Base-by-base conservation (phyloP, 2,113 vertebrate genomes). In the Sylvilagus bachmani region DNA sequence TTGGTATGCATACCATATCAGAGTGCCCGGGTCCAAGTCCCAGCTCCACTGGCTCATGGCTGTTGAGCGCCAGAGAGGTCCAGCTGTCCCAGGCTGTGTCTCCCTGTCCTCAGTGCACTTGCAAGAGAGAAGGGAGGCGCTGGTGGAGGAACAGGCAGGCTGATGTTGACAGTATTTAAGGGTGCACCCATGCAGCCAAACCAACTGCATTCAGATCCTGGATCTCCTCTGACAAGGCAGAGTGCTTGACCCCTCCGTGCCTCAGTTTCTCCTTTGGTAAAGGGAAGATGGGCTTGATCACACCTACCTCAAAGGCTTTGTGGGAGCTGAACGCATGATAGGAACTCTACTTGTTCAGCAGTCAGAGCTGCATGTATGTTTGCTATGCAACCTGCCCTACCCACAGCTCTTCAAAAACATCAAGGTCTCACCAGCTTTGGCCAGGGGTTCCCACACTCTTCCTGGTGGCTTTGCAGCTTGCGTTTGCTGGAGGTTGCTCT, bases 401-500 rank as follows among this genome's bases (percentile, higher is more conserved):
- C 44, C 66, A 77, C n/a, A 25, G 1, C 51, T 73, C 6, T 64
- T 31, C 19, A 36, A 10, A 73, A 67, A 53, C 44, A 21, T 58
- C 10, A 51, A n/a, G 67, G 44, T 31, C 17, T 79, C 13, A 2
- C 11, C 33, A n/a, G 25, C 44, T 22, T 29, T 44, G 6, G 5
- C 49, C 67, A 78, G 55, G 67, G 6, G 9, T 31, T 27, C 19
- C 84, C 27, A 19, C 1, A 4, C 67, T 25, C 33, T 9, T 14
- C 8, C 29, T 10, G 31, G 51, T 9, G 31, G 29, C 2, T 25
- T 19, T 27, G 10, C 14, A 6, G 22, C 0, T 0, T 10, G 27
- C 12, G 29, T 31, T 29, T 10, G n/a, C 88, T 53, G 24, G 49
- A 95, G 89, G 51, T 92, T 96, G 69, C 74, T 49, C 79, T 49